These are phyloP conservation scores for Coturnix japonica DNA, from an alignment of 2,113 vertebrate genomes.

Conservation along the genomic window DNA sequence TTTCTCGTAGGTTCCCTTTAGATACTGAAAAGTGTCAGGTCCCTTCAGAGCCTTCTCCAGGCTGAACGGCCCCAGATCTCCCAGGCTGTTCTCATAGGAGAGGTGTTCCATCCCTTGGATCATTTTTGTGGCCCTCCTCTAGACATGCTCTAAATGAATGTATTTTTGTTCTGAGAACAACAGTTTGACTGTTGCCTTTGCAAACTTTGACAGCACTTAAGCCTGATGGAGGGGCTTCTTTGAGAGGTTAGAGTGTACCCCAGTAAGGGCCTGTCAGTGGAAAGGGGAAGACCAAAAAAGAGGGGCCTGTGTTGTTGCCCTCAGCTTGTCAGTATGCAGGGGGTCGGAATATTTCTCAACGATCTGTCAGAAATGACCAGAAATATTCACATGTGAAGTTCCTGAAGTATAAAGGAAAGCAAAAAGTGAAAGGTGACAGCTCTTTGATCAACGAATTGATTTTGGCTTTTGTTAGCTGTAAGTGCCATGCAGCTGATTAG, in stretches of 20 bases:
- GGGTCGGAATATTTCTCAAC: background rate
- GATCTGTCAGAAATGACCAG: background rate
- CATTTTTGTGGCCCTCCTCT: too few species aligned
- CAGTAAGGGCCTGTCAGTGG: rapidly evolving
- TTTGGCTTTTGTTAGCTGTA: background rate
- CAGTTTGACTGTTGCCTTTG: background rate
- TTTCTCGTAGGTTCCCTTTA: too few species aligned
- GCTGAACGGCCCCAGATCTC: too few species aligned
- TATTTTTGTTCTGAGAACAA: background rate
- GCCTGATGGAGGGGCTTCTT: background rate
- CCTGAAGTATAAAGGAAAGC: background rate
- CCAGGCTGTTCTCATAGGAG: too few species aligned
- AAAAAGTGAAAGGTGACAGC: background rate
- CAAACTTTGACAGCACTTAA: background rate
- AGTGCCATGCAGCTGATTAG: background rate
- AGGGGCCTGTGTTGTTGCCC: background rate
- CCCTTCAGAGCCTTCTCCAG: too few species aligned
- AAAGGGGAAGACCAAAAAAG: background rate
- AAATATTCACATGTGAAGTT: background rate
- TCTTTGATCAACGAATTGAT: background rate
- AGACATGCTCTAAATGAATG: background rate
- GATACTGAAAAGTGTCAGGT: too few species aligned
- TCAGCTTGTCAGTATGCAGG: background rate
- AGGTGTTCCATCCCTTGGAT: too few species aligned
- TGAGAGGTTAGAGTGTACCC: background rate